These are phyloP conservation scores for Alethe diademata DNA, from an alignment of 2,113 vertebrate species.

Conservation along the genomic window DNA sequence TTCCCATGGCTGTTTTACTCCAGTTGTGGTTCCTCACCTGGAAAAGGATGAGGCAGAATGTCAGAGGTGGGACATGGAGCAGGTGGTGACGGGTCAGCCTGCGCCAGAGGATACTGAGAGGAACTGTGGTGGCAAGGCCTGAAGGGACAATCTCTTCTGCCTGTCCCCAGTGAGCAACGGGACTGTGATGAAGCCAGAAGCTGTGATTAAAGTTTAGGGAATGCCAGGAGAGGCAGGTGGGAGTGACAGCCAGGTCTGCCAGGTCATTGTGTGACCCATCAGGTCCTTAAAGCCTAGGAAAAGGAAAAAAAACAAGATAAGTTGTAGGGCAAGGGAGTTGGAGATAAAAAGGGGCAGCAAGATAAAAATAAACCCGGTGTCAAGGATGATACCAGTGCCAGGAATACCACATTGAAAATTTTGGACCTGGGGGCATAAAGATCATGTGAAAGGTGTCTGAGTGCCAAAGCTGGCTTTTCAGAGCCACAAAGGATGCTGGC, in stretches of 20 bases:
- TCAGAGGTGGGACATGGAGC: fast-evolving
- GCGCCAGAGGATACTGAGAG: not conserved
- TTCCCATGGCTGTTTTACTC: not conserved
- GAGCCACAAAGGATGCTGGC: fast-evolving
- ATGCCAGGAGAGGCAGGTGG: not conserved
- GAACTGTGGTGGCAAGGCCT: fast-evolving
- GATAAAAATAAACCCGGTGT: not conserved
- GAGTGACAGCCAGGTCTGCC: fast-evolving
- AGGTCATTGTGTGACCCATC: fast-evolving
- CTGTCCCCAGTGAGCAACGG: fast-evolving
- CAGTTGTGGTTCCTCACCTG: not conserved
- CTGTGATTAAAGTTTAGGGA: not conserved
- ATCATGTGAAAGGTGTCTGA: not conserved
- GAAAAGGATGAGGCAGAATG: not conserved
- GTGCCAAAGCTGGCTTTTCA: not conserved
- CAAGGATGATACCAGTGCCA: fast-evolving
- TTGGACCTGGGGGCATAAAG: not conserved
- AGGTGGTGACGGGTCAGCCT: not conserved
- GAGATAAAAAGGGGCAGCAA: not conserved
- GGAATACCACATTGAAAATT: not conserved
- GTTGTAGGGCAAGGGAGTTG: not conserved
- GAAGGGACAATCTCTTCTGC: not conserved
- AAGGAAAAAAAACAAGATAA: not conserved
- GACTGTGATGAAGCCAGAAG: not conserved
- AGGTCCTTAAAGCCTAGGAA: not conserved